Conservation (phyloP, 2,888 invertebrate species). For the Merodon equestris region DNA sequence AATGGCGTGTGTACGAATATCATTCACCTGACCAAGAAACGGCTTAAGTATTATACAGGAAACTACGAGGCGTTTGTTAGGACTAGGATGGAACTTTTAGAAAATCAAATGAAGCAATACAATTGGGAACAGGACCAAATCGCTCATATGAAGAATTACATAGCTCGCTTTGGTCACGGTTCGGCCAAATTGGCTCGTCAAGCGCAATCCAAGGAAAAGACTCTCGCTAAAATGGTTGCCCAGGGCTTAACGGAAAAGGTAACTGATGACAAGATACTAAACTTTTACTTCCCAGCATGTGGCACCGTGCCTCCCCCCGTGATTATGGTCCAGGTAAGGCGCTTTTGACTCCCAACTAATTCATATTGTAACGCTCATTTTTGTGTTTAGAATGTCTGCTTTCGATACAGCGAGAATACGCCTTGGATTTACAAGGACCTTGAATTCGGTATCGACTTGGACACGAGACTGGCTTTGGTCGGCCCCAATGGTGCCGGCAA, state of each 20-base stretch:
- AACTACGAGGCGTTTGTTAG: slow-evolving; percentile 98
- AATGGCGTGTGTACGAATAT: slow-evolving; percentile 99
- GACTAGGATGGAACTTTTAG: slow-evolving; percentile 95
- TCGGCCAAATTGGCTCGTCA: slow-evolving; percentile 98
- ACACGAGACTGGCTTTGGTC: slow-evolving; percentile 95
- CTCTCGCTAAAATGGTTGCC: slow-evolving; percentile 99
- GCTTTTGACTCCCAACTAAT: too few relatives aligned
- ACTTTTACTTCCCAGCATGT: slow-evolving; percentile 97
- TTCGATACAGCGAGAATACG: slow-evolving; percentile 91
- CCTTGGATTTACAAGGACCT: slow-evolving; percentile 98
- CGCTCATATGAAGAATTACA: slow-evolving; percentile 99
- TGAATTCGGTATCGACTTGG: slow-evolving; percentile 99
- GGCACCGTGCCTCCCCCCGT: slow-evolving; percentile 99
- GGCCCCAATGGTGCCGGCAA: slow-evolving; percentile 99
- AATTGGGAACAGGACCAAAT: slow-evolving; percentile 99
- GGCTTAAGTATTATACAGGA: slow-evolving; percentile 95
- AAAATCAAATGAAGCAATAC: slow-evolving; percentile 99
- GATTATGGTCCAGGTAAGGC: slow-evolving; percentile 94
- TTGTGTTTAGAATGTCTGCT: slow-evolving; percentile 91
- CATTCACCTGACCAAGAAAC: slow-evolving; percentile 95
- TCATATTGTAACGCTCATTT: not conserved
- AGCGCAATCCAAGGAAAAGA: slow-evolving; percentile 99
- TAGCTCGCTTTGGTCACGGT: slow-evolving; percentile 99
- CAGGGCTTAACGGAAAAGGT: slow-evolving; percentile 98
- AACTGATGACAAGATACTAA: slow-evolving; percentile 91